Evolutionary conservation across 1,140 invertebrate genomes (phyloP), one percentile per base, ranked within the genome.

Genomic region (Mizuhopecten yessoensis): DNA sequence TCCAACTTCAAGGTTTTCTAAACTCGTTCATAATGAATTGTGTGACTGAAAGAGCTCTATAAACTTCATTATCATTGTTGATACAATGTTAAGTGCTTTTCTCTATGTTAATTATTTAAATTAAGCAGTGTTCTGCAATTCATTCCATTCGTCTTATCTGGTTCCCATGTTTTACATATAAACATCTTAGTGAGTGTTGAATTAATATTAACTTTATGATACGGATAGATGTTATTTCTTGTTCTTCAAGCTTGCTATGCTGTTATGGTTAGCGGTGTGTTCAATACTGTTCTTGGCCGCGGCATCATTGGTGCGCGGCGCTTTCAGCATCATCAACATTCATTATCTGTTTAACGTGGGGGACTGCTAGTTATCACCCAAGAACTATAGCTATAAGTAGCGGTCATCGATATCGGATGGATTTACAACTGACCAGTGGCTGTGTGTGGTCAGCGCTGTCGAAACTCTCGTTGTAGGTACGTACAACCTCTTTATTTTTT

Each of bases 361-460:
- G 0, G 57, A 75, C 9, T 75, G 57, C 45, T 57, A 57, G 45
- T 75, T 75, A 75, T 75, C 57, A 75, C 57, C 57, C 57, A 29
- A 75, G n/a, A n/a, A n/a, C 57, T 15, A 45, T 20, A 29, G 3
- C 45, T 75, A 75, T 75, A 75, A 75, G 57, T 75, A 75, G 57
- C 29, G 57, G 57, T 75, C 23, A 75, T 29, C 57, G 57, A 17
- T 5, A 75, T 29, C 57, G n/a, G 9, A 75, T 0, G 57, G 57
- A 75, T n/a, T 75, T 29, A n/a, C 45, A 75, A 75, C 57, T 75
- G 57, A 75, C 57, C 57, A 75, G 57, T 29, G n/a, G n/a, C 57
- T 75, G 57, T 75, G 57, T 75, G 57, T 75, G 57, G 57, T 75
- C 57, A 75, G 57, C 23, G n/a, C 57, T 75, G 57, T 23, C n/a